These are phyloP conservation scores for Erythrolamprus reginae DNA, from an alignment of 2,113 vertebrate species.

Conservation along the genomic window DNA sequence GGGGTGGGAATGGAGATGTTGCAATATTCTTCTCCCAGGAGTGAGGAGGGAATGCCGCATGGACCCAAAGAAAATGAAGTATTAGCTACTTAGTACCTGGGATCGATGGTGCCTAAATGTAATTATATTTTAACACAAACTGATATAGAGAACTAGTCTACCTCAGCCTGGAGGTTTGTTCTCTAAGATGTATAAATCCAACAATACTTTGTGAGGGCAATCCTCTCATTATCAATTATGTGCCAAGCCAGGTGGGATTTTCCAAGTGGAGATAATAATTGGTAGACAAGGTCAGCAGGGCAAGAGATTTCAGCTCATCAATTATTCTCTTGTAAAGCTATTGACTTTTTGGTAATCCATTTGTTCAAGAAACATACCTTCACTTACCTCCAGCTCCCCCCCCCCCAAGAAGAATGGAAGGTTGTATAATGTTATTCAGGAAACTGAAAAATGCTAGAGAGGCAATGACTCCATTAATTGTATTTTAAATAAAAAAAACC, in stretches of 20 bases:
- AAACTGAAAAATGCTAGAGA: not conserved
- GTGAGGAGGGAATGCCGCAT: not conserved
- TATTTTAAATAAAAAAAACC: not conserved
- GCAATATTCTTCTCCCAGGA: no score
- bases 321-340: not conserved
- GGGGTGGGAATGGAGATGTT: no score
- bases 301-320: not conserved
- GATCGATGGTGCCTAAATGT: constrained; percentile 24
- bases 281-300: not conserved
- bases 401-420: not conserved
- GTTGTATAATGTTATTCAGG: not conserved
- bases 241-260: not conserved
- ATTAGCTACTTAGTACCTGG: not conserved
- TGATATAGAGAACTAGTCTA: not conserved
- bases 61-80: constrained; percentile 36
- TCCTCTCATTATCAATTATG: not conserved
- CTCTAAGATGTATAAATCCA: not conserved
- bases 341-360: not conserved
- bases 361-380: not conserved
- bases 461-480: not conserved
- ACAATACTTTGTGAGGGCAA: not conserved
- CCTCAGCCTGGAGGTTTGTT: not conserved
- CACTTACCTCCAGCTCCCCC: not conserved
- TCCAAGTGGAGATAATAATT: not conserved
- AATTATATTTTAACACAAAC: constrained; percentile 37